phyloP scores from a whole-genome alignment of 1,140 invertebrate species.

The Penaeus chinensis region DNA sequence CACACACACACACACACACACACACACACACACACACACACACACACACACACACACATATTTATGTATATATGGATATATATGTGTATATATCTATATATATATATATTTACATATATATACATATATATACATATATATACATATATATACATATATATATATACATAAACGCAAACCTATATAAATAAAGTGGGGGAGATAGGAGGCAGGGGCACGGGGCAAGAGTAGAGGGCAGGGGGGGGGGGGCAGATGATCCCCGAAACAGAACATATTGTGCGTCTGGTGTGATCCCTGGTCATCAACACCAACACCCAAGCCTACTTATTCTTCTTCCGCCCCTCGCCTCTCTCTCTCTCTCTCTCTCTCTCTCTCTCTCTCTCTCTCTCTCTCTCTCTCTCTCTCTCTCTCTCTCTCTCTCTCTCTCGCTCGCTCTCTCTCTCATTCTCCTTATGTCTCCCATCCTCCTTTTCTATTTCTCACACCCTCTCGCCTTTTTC shows the following conservation, averaged over 20 bases:
- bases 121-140: constrained; percentile 13
- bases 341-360: too few species aligned
- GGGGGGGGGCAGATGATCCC: not conserved
- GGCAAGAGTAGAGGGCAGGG: not conserved
- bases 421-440: too few species aligned
- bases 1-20: not conserved
- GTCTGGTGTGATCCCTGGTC: too few species aligned
- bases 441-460: too few species aligned
- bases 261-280: too few species aligned
- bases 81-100: not conserved
- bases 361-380: not conserved
- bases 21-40: too few species aligned
- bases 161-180: not conserved
- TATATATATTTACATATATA: not conserved
- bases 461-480: too few species aligned
- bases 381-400: not conserved
- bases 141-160: constrained; percentile 13
- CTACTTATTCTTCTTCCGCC: too few species aligned
- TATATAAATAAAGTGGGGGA: not conserved
- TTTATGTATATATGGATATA: not conserved
- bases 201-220: not conserved
- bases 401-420: too few species aligned
- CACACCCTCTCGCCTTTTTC: too few species aligned
- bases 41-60: not conserved
- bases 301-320: too few species aligned